phyloP scores from a whole-genome alignment of 2,888 invertebrate genomes.

The Tetranychus piercei region DNA sequence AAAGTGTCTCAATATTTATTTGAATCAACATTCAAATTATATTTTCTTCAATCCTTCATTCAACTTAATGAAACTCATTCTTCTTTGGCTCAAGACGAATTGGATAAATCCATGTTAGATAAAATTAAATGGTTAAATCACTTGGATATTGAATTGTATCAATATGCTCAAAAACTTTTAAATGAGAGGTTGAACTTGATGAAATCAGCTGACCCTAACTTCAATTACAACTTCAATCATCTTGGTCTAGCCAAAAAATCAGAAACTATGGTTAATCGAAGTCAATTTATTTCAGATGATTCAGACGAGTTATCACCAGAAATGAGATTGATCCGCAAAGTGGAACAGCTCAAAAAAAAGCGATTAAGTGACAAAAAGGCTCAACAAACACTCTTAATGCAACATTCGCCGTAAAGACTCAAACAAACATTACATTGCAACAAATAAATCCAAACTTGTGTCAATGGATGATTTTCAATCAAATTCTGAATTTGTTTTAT shows the following conservation, averaged over 20 bases:
- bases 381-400: background rate
- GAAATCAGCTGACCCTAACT: background rate
- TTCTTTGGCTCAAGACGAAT: constrained; percentile 46
- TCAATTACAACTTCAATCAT: background rate
- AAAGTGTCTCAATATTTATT: constrained; percentile 57
- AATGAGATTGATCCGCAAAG: background rate
- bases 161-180: constrained; percentile 72
- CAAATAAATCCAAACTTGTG: background rate
- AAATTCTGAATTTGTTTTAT: no score
- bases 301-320: background rate
- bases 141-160: constrained; percentile 77
- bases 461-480: background rate
- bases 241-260: background rate
- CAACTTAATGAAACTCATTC: constrained; percentile 71
- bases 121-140: constrained; percentile 61
- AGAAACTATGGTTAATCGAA: background rate
- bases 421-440: background rate
- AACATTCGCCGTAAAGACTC: background rate
- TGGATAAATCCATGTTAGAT: constrained; percentile 53
- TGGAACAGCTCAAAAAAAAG: background rate
- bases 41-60: constrained; percentile 64
- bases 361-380: background rate
- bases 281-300: background rate
- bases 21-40: constrained; percentile 75
- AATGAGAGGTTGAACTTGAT: constrained; percentile 42